Base-by-base conservation (phyloP, 2,888 invertebrate species). In the Tiliacea citrago region DNA sequence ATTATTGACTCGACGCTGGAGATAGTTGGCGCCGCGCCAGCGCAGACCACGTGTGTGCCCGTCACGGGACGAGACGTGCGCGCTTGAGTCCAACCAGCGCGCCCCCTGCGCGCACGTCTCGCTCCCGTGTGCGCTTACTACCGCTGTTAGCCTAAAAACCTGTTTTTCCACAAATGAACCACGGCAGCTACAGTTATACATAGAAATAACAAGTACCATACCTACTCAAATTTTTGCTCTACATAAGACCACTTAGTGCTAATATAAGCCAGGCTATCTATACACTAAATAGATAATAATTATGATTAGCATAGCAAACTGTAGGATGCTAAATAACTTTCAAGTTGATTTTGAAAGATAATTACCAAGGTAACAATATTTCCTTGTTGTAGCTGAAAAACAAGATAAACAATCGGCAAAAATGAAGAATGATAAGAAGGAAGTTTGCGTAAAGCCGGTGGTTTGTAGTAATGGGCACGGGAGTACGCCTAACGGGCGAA, bases 1-100 rank as follows among this genome's bases (percentile, higher is more conserved):
- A 96, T 96, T 96, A 96, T 96, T 96, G 96, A 96, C 96, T 96
- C 96, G 92, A 92, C 92, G 95, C 95, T 96, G 96, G 96, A 96
- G 96, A 96, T 95, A 92, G 94, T 95, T 96, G 96, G 96, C 96
- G 84, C 47, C 88, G 92, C 92, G 96, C 96, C 96, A 96, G 93
- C 91, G 90, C 90, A 90, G 88, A 94, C 96, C 96, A 96, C 96
- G 96, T 96, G 96, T 91, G 92, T 89, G 83, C 88, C 90, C 92
- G 94, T 96, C 96, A 96, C 95, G 95, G 92, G 95, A 94, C 93
- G 90, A 90, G 88, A 90, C 93, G 90, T 92, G 92, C 93, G 91
- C 90, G 89, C 86, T 77, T 70, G 89, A 88, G 88, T 85, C 89
- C 82, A 84, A 83, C 90, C 85, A 89, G 89, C 88, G 89, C 79